Evolutionary conservation across 2,888 invertebrate genomes (phyloP).

Genomic region (Phortica magna): DNA sequence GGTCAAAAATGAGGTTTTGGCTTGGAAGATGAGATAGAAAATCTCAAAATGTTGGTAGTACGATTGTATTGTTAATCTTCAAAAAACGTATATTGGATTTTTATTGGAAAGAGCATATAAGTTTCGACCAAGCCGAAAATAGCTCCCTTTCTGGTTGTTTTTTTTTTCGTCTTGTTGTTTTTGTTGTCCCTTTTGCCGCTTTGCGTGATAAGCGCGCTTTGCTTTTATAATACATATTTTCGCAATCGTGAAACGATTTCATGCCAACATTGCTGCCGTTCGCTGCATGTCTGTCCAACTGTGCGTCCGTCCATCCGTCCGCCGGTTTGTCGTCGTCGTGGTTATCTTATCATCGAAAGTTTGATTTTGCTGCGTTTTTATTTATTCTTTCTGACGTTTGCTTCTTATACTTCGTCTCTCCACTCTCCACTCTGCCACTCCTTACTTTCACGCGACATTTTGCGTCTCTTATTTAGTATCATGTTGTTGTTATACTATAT

Average conservation of each 20-base stretch:
- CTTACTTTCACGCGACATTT: neutral
- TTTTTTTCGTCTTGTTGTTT: neutral
- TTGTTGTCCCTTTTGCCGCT: too few relatives aligned
- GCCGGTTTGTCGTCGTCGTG: too few relatives aligned
- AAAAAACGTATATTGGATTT: too few relatives aligned
- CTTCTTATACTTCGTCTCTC: neutral
- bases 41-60: too few relatives aligned
- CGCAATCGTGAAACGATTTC: conserved; percentile 6
- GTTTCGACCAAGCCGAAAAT: too few relatives aligned
- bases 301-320: neutral
- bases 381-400: neutral
- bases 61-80: too few relatives aligned
- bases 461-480: too few relatives aligned
- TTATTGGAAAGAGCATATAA: too few relatives aligned
- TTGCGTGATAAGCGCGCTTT: neutral
- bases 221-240: neutral
- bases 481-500: neutral
- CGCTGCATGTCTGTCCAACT: too few relatives aligned
- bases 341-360: conserved; percentile 26
- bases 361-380: conserved; percentile 6
- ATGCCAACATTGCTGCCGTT: neutral
- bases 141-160: too few relatives aligned
- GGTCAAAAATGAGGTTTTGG: too few relatives aligned
- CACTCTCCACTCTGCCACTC: neutral
- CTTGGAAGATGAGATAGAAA: too few relatives aligned